Evolutionary conservation across 2,888 invertebrate genomes (phyloP).

Genomic region (Stenchaetothrips biformis): DNA sequence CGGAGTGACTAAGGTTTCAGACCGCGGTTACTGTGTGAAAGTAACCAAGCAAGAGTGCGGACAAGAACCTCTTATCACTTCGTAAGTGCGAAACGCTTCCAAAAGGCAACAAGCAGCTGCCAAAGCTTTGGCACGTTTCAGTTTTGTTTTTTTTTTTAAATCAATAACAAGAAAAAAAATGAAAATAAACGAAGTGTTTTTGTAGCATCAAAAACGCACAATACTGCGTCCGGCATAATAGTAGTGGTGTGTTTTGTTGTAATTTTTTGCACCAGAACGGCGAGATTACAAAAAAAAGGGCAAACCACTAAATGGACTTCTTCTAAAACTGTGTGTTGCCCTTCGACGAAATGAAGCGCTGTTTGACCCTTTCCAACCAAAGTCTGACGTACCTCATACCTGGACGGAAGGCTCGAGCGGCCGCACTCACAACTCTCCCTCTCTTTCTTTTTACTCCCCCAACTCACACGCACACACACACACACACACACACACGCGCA

Average conservation of each 20-base stretch:
- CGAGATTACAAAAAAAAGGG: neutral
- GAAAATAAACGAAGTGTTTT: neutral
- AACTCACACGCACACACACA: conserved; percentile 36
- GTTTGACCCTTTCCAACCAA: neutral
- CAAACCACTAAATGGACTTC: neutral
- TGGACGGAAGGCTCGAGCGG: neutral
- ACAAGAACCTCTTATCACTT: too few relatives aligned
- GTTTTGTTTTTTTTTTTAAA: too few relatives aligned
- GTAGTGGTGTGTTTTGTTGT: neutral
- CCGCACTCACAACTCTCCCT: neutral
- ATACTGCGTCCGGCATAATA: neutral
- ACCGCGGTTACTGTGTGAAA: too few relatives aligned
- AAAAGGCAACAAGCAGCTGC: neutral
- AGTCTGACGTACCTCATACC: conserved; percentile 30
- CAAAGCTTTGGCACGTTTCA: neutral
- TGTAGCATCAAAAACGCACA: neutral
- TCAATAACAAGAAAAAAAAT: neutral
- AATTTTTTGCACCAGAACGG: neutral
- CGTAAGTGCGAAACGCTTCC: too few relatives aligned
- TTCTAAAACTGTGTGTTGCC: too few relatives aligned
- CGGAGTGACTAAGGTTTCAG: too few relatives aligned
- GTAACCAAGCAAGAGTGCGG: too few relatives aligned
- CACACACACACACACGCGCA: conserved; percentile 35
- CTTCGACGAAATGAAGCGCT: neutral
- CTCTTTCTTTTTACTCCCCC: conserved; percentile 27